These are phyloP conservation scores for Aradophagus sp. DNA, from an alignment of 1,140 invertebrate genomes.

Conservation along the genomic window DNA sequence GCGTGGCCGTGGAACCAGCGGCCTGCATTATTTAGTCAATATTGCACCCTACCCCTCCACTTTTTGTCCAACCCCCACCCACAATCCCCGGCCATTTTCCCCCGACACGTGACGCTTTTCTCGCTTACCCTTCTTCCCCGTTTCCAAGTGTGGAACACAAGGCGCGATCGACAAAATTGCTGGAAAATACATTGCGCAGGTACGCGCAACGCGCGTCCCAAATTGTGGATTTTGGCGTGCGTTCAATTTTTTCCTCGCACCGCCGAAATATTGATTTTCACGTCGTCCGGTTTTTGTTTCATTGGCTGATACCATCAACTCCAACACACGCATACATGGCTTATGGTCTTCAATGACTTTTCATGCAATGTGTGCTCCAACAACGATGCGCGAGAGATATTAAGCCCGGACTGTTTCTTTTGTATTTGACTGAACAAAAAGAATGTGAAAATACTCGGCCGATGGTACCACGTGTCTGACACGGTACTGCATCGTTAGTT, in stretches of 20 bases:
- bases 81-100: too few species aligned
- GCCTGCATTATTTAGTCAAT: slow-evolving; percentile 59
- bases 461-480: too few species aligned
- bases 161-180: slow-evolving; percentile 58
- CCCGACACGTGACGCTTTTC: slow-evolving; percentile 19
- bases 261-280: slow-evolving; percentile 60
- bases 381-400: slow-evolving; percentile 10
- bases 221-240: slow-evolving; percentile 53
- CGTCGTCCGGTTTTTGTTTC: slow-evolving; percentile 56
- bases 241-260: slow-evolving; percentile 57
- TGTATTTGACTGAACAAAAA: too few species aligned
- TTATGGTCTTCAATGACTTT: slow-evolving; percentile 51
- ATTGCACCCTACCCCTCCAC: slow-evolving; percentile 36
- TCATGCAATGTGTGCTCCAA: slow-evolving; percentile 18
- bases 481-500: too few species aligned
- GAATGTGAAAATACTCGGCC: too few species aligned
- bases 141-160: slow-evolving; percentile 34
- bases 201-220: slow-evolving; percentile 39
- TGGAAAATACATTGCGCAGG: slow-evolving; percentile 61
- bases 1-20: slow-evolving; percentile 14
- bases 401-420: slow-evolving; percentile 15
- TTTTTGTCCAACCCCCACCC: slow-evolving; percentile 15
- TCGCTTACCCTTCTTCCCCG: slow-evolving; percentile 11
- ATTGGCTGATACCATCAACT: slow-evolving; percentile 33
- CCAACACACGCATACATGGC: slow-evolving; percentile 12